phyloP scores from a whole-genome alignment of 1,140 invertebrate species.

The Druon quercuslanigerum region DNA sequence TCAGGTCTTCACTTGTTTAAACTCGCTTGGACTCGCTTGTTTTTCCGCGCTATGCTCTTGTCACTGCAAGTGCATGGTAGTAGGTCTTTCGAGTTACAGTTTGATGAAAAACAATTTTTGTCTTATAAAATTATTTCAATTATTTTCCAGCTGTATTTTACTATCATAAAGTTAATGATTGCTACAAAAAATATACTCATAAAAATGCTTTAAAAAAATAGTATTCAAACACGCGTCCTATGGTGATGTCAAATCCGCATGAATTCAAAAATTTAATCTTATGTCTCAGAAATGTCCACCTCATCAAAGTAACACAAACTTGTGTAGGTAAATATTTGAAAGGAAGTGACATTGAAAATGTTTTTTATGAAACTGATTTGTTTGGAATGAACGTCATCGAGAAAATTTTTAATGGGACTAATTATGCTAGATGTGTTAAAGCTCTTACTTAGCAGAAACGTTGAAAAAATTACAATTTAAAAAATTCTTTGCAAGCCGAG shows the following conservation, averaged over 20 bases:
- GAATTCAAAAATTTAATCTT: conserved; percentile 42
- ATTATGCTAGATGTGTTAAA: conserved; percentile 40
- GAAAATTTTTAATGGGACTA: conserved; percentile 39
- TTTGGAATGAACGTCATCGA: conserved; percentile 32
- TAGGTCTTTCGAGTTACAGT: too few relatives aligned
- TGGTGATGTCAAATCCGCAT: not conserved
- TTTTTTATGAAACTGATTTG: conserved; percentile 38
- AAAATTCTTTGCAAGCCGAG: conserved; percentile 34
- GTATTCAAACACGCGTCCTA: too few relatives aligned
- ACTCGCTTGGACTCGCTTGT: too few relatives aligned
- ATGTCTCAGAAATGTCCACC: conserved; percentile 39
- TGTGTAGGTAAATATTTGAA: conserved; percentile 44
- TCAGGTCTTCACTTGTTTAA: too few relatives aligned
- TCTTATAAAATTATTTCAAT: too few relatives aligned
- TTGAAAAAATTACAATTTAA: conserved; percentile 38
- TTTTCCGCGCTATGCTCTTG: too few relatives aligned
- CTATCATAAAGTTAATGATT: too few relatives aligned
- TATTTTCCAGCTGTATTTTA: too few relatives aligned
- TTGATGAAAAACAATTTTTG: too few relatives aligned
- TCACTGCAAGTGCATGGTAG: too few relatives aligned
- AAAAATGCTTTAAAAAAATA: too few relatives aligned
- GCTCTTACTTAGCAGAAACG: conserved; percentile 35
- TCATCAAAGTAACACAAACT: conserved; percentile 35
- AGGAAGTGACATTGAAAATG: conserved; percentile 41
- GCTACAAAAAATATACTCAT: too few relatives aligned